Conservation (phyloP, 2,888 invertebrate genomes). For the Drosophila recens region DNA sequence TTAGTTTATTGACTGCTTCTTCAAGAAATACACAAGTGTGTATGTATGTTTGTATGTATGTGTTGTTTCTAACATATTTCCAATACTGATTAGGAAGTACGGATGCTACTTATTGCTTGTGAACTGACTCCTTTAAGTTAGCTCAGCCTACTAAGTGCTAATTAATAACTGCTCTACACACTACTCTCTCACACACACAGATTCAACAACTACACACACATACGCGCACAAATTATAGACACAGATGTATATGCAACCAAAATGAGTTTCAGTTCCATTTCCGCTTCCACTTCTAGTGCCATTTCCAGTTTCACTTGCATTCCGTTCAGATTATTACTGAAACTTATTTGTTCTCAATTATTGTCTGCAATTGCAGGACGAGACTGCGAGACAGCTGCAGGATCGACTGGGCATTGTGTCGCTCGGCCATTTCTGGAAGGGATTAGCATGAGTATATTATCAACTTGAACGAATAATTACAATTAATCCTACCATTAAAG, state of each 20-base stretch:
- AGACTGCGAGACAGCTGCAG: constrained; percentile 93
- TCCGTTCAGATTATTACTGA: background rate
- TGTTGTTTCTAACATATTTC: constrained; percentile 29
- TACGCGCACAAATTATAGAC: background rate
- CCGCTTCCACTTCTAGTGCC: background rate
- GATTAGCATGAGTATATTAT: constrained; percentile 4
- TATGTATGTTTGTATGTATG: constrained; percentile 4
- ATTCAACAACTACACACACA: constrained; percentile 4
- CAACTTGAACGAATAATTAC: background rate
- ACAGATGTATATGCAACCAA: constrained; percentile 19
- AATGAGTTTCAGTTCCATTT: constrained; percentile 7
- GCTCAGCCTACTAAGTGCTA: constrained; percentile 48
- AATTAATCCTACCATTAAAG: constrained; percentile 92
- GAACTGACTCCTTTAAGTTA: constrained; percentile 21
- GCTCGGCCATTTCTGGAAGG: constrained; percentile 95
- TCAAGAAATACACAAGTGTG: background rate
- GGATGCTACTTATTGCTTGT: constrained; percentile 40
- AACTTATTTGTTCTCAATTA: constrained; percentile 95
- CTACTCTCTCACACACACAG: constrained; percentile 9
- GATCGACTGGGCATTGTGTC: constrained; percentile 94
- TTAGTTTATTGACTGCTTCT: background rate
- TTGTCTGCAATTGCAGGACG: constrained; percentile 94
- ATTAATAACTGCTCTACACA: constrained; percentile 24
- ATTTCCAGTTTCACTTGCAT: constrained; percentile 12
- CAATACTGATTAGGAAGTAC: constrained; percentile 64